Evolutionary conservation across 2,888 invertebrate genomes (phyloP).

Genomic region (Phortica okadai): DNA sequence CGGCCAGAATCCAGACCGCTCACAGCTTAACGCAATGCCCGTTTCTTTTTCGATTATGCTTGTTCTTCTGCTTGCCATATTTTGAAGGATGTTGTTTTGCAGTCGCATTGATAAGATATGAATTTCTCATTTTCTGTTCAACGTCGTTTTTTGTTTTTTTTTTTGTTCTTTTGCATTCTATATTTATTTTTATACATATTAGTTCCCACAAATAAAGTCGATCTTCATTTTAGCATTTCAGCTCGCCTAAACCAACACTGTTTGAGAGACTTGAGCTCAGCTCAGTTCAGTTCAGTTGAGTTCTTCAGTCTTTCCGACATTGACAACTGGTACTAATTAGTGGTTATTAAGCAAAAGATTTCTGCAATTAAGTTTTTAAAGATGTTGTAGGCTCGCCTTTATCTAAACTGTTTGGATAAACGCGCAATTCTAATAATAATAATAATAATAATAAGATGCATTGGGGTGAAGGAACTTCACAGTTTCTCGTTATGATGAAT

Average conservation of each 20-base stretch:
- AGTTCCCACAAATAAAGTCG: constrained; percentile 26
- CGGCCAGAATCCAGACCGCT: background rate
- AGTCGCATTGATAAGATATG: constrained; percentile 51
- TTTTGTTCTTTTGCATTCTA: background rate
- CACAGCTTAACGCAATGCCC: background rate
- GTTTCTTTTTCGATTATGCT: constrained; percentile 24
- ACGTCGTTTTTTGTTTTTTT: background rate
- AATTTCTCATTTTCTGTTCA: constrained; percentile 30
- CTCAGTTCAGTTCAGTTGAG: background rate
- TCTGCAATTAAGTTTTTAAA: constrained; percentile 25
- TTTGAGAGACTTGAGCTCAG: background rate
- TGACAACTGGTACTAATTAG: constrained; percentile 53
- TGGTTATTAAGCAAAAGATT: constrained; percentile 46
- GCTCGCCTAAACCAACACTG: background rate
- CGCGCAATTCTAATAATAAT: constrained; percentile 21
- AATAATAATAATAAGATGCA: constrained; percentile 1
- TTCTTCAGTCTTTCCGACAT: constrained; percentile 35
- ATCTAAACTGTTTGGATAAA: constrained; percentile 30
- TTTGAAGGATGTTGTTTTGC: constrained; percentile 41
- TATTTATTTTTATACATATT: constrained; percentile 12
- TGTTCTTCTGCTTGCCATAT: constrained; percentile 29
- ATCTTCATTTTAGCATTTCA: background rate
- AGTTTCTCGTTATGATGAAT: background rate
- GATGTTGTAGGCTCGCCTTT: constrained; percentile 22
- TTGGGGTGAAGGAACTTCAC: constrained; percentile 13